These are phyloP conservation scores for Calliphora vicina DNA, from an alignment of 1,140 invertebrate genomes.

Conservation along the genomic window DNA sequence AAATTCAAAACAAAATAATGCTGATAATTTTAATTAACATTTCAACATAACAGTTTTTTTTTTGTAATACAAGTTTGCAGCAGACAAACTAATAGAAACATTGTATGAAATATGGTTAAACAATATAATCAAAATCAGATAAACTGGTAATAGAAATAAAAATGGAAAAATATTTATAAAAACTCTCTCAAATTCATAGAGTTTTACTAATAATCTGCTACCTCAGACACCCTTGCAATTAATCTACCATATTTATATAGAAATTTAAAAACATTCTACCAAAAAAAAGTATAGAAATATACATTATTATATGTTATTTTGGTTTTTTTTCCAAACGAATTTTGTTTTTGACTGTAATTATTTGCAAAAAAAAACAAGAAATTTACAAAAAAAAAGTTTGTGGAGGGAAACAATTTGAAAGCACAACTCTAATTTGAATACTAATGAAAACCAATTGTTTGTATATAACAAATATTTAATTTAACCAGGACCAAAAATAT, in stretches of 20 bases:
- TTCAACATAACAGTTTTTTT: not conserved
- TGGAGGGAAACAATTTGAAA: not conserved
- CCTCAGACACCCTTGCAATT: no score
- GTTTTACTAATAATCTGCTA: no score
- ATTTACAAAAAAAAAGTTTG: not conserved
- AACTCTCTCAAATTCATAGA: no score
- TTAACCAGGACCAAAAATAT: not conserved
- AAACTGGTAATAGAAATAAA: not conserved
- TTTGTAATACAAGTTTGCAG: no score
- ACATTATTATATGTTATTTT: not conserved
- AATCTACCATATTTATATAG: not conserved
- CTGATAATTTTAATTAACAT: constrained; percentile 30
- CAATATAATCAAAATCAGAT: constrained; percentile 8
- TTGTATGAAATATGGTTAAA: not conserved
- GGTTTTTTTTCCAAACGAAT: not conserved
- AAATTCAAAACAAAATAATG: not conserved
- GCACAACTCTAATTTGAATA: not conserved
- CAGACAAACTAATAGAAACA: no score
- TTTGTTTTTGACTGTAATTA: not conserved
- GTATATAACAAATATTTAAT: constrained; percentile 10
- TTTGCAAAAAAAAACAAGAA: not conserved
- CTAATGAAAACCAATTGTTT: constrained; percentile 6
- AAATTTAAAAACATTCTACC: not conserved
- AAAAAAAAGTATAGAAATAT: not conserved
- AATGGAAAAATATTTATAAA: not conserved